These are phyloP conservation scores for Apostichopus parvimensis DNA, from an alignment of 35 echinoderm and acorn worm genomes.

Conservation along the genomic window DNA sequence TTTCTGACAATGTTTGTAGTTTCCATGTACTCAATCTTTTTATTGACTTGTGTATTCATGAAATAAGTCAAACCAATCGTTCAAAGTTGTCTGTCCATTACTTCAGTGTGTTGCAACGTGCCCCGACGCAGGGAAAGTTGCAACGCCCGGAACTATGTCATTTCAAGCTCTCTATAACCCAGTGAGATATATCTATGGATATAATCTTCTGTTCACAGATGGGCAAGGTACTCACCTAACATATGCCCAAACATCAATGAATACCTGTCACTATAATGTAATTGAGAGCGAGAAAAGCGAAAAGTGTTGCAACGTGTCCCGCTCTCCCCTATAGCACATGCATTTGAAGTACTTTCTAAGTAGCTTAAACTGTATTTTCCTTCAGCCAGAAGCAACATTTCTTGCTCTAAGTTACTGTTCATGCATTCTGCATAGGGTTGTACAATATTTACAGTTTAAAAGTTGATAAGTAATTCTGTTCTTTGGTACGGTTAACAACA, in stretches of 20 bases:
- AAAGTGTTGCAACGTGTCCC: slow-evolving; percentile 27
- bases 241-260: background rate
- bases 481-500: too few species aligned
- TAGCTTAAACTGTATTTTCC: too few species aligned
- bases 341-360: too few species aligned
- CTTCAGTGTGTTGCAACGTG: slow-evolving; percentile 13
- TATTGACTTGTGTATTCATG: slow-evolving; percentile 21
- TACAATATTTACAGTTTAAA: too few species aligned
- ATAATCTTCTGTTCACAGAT: slow-evolving; percentile 21
- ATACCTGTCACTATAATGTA: too few species aligned
- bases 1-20: too few species aligned
- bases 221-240: background rate
- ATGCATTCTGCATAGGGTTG: too few species aligned
- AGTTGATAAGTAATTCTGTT: too few species aligned
- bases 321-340: background rate
- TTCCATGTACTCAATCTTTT: background rate
- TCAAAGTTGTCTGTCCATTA: background rate
- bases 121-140: background rate
- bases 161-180: background rate
- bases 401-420: too few species aligned
- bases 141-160: slow-evolving; percentile 10
- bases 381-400: too few species aligned
- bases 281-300: background rate
- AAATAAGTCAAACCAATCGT: background rate
- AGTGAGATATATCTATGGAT: slow-evolving; percentile 10